A percentile compares a stretch with the other conserved stretches of the same genome.
Conservation (phyloP, 2,113 vertebrate species). For the Corynorhinus townsendii region DNA sequence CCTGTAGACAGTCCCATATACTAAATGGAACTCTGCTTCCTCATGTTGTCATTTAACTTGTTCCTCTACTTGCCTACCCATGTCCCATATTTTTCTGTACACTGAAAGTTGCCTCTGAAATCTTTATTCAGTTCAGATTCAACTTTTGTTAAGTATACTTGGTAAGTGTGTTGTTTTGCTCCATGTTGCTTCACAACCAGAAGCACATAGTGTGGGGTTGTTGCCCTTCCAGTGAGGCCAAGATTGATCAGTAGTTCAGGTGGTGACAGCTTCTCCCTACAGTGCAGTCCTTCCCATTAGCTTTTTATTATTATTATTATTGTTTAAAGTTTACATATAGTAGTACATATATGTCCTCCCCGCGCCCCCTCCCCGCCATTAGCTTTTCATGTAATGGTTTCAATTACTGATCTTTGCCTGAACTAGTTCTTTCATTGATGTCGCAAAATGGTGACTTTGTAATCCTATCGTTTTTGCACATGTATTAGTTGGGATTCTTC, state of each 20-base stretch:
- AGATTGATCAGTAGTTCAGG: background rate
- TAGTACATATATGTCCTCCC: no score
- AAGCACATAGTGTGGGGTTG: fast-evolving
- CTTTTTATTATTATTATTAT: background rate
- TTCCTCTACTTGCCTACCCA: background rate
- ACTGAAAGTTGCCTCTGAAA: background rate
- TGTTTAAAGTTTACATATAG: no score
- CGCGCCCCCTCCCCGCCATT: no score
- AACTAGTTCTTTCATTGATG: background rate
- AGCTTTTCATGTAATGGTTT: background rate
- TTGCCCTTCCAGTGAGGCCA: background rate
- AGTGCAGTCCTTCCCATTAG: fast-evolving
- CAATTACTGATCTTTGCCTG: background rate
- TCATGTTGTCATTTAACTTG: background rate
- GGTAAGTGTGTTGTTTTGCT: background rate
- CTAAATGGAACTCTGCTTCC: background rate
- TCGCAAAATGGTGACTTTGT: background rate
- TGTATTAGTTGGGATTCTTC: background rate
- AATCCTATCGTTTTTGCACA: background rate
- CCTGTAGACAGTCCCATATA: background rate
- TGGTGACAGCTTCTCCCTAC: background rate
- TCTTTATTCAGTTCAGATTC: background rate
- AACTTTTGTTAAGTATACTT: background rate
- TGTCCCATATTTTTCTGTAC: background rate
- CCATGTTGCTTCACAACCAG: background rate